A percentile compares a stretch with the other conserved stretches of the same genome.
These are phyloP conservation scores for Heliothis virescens DNA, from an alignment of 1,140 invertebrate genomes.

Conservation along the genomic window DNA sequence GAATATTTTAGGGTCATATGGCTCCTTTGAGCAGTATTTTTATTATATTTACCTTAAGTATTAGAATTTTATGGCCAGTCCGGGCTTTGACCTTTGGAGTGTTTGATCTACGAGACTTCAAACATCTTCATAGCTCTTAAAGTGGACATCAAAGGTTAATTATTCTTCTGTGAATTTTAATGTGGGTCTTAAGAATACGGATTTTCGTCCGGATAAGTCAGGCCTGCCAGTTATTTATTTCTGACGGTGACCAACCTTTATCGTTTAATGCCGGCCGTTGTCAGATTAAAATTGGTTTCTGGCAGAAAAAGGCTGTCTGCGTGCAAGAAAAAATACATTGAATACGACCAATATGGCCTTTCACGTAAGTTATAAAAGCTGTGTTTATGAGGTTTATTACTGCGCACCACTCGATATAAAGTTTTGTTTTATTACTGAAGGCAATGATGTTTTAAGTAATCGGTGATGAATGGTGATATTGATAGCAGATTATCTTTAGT, in stretches of 20 bases:
- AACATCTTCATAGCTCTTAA: no score
- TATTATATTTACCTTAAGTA: neutral
- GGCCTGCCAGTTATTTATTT: no score
- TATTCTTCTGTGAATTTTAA: no score
- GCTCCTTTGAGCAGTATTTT: slow-evolving; percentile 9
- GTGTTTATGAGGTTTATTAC: neutral
- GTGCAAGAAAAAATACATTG: neutral
- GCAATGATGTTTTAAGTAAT: neutral
- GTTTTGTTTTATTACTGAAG: neutral
- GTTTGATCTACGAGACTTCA: neutral
- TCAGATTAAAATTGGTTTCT: no score
- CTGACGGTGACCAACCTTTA: no score
- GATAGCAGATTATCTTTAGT: neutral
- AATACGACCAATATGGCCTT: neutral
- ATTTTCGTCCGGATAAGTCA: no score
- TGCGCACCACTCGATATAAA: neutral
- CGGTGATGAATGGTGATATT: neutral
- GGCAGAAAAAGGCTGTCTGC: no score
- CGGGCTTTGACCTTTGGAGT: neutral
- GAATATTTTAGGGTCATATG: slow-evolving; percentile 27
- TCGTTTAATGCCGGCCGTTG: no score
- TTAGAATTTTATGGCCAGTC: neutral
- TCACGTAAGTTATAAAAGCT: neutral
- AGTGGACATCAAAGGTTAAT: no score
- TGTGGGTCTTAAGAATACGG: no score